Percentiles rank a stretch among this genome's conserved stretches.
phyloP scores from a whole-genome alignment of 2,113 vertebrate species.

The Polypterus senegalus region DNA sequence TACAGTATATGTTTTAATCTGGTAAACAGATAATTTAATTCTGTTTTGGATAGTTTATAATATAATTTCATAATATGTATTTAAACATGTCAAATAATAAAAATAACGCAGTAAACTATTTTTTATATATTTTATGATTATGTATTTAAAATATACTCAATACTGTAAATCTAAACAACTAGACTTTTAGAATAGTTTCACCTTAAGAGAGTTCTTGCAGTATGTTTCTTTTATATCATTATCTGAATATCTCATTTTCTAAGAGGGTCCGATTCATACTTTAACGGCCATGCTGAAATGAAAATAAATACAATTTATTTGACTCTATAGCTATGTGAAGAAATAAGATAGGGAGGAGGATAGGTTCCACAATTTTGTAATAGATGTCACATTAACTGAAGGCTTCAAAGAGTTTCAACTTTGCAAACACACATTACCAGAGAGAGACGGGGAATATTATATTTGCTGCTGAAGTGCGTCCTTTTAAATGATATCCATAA shows the following conservation, averaged over 20 bases:
- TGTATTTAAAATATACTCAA: too few relatives aligned
- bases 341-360: background rate
- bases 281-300: constrained; percentile 46
- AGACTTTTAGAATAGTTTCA: constrained; percentile 16
- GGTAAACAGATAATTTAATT: too few relatives aligned
- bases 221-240: constrained; percentile 22
- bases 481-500: constrained; percentile 86
- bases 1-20: too few relatives aligned
- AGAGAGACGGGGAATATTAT: constrained; percentile 66
- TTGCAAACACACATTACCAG: constrained; percentile 70
- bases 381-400: constrained; percentile 66
- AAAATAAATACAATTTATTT: constrained; percentile 56
- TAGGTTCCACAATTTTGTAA: constrained; percentile 25
- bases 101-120: too few relatives aligned
- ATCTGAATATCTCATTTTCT: constrained; percentile 33
- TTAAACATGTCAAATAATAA: too few relatives aligned
- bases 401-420: constrained; percentile 62
- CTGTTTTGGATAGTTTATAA: too few relatives aligned
- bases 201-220: constrained; percentile 9
- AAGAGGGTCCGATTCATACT: constrained; percentile 37
- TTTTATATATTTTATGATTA: too few relatives aligned
- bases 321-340: constrained; percentile 45
- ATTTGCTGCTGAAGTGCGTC: constrained; percentile 63
- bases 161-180: too few relatives aligned
- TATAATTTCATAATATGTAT: too few relatives aligned